Conservation (phyloP, 2,113 vertebrate species). For the Macaca fascicularis region T2T-MFA8v1.1 NC_088378.1:129516001-129516500, state of each 20-base stretch:
- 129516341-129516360: background rate
- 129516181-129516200: background rate
- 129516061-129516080: background rate
- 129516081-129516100: background rate
- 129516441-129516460: background rate
- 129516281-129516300: background rate
- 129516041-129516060: background rate
- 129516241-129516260: background rate
- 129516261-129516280: background rate
- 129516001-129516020: background rate
- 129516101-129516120: background rate
- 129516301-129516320: background rate
- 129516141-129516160: background rate
- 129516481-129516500: slow-evolving; percentile 21
- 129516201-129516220: background rate
- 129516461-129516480: background rate
- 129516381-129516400: background rate
- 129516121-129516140: slow-evolving; percentile 5
- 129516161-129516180: slow-evolving; percentile 40
- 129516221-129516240: background rate
- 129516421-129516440: background rate
- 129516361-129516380: background rate
- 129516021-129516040: background rate
- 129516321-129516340: background rate
- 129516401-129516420: background rate